Evolutionary conservation across 2,113 vertebrate genomes (phyloP).

Genomic region (Burhinus bistriatus): DNA sequence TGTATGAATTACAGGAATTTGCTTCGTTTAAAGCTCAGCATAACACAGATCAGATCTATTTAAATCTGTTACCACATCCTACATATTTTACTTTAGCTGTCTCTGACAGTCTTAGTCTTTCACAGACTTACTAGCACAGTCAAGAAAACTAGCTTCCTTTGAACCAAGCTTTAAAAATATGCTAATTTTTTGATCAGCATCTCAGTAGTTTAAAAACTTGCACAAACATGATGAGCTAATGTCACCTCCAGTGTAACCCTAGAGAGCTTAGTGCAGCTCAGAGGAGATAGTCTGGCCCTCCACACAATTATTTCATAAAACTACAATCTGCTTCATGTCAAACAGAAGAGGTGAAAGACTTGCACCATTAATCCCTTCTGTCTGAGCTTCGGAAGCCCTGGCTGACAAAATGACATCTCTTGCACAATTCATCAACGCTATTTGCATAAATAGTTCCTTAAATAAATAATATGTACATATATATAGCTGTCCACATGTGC

Average conservation of each 20-base stretch:
- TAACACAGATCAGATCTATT: background rate
- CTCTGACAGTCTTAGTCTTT: background rate
- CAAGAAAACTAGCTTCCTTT: background rate
- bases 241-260: background rate
- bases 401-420: constrained; percentile 35
- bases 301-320: background rate
- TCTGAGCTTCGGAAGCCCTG: background rate
- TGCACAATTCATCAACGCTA: background rate
- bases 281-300: background rate
- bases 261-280: background rate
- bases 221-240: background rate
- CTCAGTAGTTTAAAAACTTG: background rate
- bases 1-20: background rate
- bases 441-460: constrained; percentile 52
- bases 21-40: background rate
- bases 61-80: background rate
- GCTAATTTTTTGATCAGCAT: background rate
- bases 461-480: constrained; percentile 36
- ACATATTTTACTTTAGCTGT: background rate
- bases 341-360: constrained; percentile 13
- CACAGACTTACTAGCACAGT: background rate
- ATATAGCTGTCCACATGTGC: constrained; percentile 37
- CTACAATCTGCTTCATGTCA: constrained; percentile 5
- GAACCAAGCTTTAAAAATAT: background rate
- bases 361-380: constrained; percentile 22